Evolutionary conservation across 2,888 invertebrate genomes (phyloP).

Genomic region (Catocala sponsa): DNA sequence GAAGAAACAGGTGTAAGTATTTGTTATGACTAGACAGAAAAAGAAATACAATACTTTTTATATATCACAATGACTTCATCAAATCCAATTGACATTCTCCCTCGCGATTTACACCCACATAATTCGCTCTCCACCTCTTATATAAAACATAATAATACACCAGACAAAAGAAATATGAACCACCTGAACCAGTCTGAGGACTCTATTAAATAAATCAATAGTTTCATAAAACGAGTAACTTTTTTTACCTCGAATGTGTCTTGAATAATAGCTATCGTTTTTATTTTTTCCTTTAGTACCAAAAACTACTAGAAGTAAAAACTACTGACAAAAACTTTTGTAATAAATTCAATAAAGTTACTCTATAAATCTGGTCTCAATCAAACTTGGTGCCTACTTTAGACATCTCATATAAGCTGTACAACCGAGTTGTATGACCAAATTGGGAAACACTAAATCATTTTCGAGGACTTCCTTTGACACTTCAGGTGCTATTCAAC

Average conservation of each 20-base stretch:
- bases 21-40: too few relatives aligned
- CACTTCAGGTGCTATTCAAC: conserved; percentile 19
- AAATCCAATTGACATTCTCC: too few relatives aligned
- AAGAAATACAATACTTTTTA: too few relatives aligned
- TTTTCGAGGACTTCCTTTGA: conserved; percentile 41
- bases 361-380: conserved; percentile 47
- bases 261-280: conserved; percentile 26
- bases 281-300: conserved; percentile 27
- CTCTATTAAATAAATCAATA: conserved; percentile 26
- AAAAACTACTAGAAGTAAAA: conserved; percentile 18
- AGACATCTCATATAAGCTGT: conserved; percentile 25
- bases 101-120: too few relatives aligned
- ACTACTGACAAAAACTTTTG: conserved; percentile 29
- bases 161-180: not conserved
- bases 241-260: conserved; percentile 18
- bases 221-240: conserved; percentile 18
- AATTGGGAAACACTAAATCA: conserved; percentile 34
- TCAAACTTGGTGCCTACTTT: conserved; percentile 46
- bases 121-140: too few relatives aligned
- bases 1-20: too few relatives aligned
- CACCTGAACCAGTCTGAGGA: conserved; percentile 9
- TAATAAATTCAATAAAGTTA: conserved; percentile 45
- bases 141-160: not conserved
- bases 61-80: too few relatives aligned
- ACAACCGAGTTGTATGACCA: conserved; percentile 25